Base-by-base conservation (phyloP, 1,140 invertebrate genomes). In the Tenebrio molitor region DNA sequence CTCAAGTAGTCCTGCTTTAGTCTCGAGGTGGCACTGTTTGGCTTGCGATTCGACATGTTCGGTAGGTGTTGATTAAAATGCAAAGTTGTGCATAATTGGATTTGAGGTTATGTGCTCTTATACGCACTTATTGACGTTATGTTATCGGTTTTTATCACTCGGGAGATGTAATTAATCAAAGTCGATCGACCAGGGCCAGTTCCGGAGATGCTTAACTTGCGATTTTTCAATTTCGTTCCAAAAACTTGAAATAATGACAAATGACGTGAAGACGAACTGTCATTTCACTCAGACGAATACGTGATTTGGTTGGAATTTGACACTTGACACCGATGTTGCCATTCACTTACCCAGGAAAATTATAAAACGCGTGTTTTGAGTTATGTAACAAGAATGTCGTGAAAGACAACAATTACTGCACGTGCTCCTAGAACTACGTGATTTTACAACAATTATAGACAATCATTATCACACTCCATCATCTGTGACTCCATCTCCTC, bases 1-100 rank as follows among this genome's bases (percentile, higher is more conserved):
- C 97, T 88, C 79, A 98, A 84, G 83, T 98, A 99, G 85, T 99
- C 97, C 84, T 98, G 96, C 84, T 95, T 96, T 78, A 99, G 88
- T 77, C 97, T 88, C 19, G 92, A 91, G 17, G 94, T 94, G 1
- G 97, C 96, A 78, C 90, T 88, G 63, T 86, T 87, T 21, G 83
- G 80, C 79, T 86, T 88, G 73, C 82, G 83, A 50, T 82, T 84
- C 19, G 73, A 74, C 77, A 78, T 78, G 33, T 69, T 74, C 33
- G 4, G 12, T 39, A 3, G 12, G 36, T 5, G 5, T 44, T 17
- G 8, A 58, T 25, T 58, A 58, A 33, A 46, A 5, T 46, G 36
- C n/a, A n/a, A 12, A 39, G 2, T 58, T 58, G 50, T 29, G 29
- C 50, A 58, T 58, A 25, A 2, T 58, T 12, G 23, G 15, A 58